A percentile compares a stretch with the other conserved stretches of the same genome.
phyloP scores from a whole-genome alignment of 2,113 vertebrate genomes.

The Solea solea region DNA sequence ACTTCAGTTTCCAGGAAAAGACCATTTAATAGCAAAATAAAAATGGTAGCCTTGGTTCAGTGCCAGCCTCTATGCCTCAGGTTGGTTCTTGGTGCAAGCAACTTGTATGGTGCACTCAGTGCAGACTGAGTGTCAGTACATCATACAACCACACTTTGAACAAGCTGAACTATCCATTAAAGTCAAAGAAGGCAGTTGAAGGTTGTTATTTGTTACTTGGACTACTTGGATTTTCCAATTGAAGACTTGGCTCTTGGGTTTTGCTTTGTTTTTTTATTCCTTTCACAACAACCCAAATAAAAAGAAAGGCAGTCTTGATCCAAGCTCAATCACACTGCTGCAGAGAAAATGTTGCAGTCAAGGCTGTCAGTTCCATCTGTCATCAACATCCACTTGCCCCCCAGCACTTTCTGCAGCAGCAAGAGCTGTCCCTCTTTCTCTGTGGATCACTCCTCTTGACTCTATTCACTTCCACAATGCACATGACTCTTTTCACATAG shows the following conservation, averaged over 20 bases:
- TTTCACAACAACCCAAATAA: background rate
- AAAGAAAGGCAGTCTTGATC: background rate
- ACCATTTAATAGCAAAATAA: too few relatives aligned
- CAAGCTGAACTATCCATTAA: too few relatives aligned
- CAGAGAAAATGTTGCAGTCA: conserved; percentile 30
- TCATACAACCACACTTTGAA: too few relatives aligned
- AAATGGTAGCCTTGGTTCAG: too few relatives aligned
- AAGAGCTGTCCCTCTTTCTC: conserved; percentile 28
- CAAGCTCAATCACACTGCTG: background rate
- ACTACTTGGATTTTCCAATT: too few relatives aligned
- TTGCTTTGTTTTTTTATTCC: background rate
- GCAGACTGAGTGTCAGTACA: too few relatives aligned
- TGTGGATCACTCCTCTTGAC: conserved; percentile 13
- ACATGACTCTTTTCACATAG: conserved; percentile 37
- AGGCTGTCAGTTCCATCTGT: conserved; percentile 41
- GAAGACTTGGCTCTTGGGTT: background rate
- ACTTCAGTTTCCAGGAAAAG: too few relatives aligned
- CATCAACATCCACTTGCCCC: conserved; percentile 31
- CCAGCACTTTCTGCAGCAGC: conserved; percentile 17
- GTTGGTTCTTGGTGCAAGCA: too few relatives aligned
- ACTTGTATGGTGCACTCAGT: too few relatives aligned
- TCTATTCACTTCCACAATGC: conserved; percentile 53
- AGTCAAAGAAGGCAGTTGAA: too few relatives aligned
- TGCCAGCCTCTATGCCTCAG: too few relatives aligned
- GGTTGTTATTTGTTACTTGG: too few relatives aligned